These are phyloP conservation scores for Lindbergichthys nudifrons DNA, from an alignment of 2,797 vertebrate genomes.

Conservation along the genomic window DNA sequence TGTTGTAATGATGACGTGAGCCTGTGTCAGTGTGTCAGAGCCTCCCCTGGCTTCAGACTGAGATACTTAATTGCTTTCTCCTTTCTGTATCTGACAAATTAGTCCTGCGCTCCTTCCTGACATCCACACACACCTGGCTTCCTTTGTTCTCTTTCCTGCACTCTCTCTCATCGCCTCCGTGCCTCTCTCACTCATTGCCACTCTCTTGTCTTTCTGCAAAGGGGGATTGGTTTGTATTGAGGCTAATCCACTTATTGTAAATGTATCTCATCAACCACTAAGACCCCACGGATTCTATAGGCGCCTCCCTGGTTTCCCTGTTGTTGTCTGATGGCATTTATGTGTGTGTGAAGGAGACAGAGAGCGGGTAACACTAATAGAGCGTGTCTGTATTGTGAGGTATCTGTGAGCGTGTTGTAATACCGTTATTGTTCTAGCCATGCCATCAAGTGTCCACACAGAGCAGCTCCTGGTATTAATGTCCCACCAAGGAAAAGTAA, in stretches of 20 bases:
- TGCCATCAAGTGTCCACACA: slow-evolving; percentile 67
- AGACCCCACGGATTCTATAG: slow-evolving; percentile 80
- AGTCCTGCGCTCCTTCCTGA: slow-evolving; percentile 38
- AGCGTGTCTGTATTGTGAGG: slow-evolving; percentile 65
- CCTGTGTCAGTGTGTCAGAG: slow-evolving; percentile 58
- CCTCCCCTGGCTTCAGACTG: slow-evolving; percentile 45
- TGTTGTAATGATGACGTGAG: slow-evolving; percentile 44
- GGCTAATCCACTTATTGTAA: slow-evolving; percentile 88
- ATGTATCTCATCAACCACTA: slow-evolving; percentile 84
- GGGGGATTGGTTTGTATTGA: slow-evolving; percentile 84
- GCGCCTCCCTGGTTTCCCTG: slow-evolving; percentile 66
- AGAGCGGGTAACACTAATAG: slow-evolving; percentile 64
- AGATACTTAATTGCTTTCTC: slow-evolving; percentile 61
- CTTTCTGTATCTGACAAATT: slow-evolving; percentile 55
- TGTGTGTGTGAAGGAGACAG: slow-evolving; percentile 31
- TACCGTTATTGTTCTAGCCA: slow-evolving; percentile 69
- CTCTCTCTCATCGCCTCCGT: slow-evolving; percentile 32
- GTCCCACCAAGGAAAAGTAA: slow-evolving; percentile 68
- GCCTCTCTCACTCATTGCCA: slow-evolving; percentile 48
- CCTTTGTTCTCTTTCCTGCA: slow-evolving; percentile 58
- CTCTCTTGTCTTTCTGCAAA: slow-evolving; percentile 58
- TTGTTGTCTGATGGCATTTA: slow-evolving; percentile 66
- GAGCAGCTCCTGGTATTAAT: slow-evolving; percentile 70
- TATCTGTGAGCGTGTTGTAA: slow-evolving; percentile 66
- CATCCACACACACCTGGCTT: slow-evolving; percentile 55